Base-by-base conservation (phyloP, 2,888 invertebrate genomes). In the Ametastegia equiseti region DNA sequence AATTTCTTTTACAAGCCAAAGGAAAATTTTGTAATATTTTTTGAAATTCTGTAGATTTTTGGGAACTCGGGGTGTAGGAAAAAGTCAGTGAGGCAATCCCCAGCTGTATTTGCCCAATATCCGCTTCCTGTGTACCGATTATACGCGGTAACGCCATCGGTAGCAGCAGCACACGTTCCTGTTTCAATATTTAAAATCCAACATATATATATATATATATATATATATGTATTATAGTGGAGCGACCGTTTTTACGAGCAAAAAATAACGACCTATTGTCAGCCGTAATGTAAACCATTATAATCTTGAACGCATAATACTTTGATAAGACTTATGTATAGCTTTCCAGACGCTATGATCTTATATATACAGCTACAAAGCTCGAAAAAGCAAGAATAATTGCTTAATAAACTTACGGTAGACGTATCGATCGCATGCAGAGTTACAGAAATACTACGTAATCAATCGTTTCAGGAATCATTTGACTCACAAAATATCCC, bases 51-150 rank as follows among this genome's bases (percentile, higher is more conserved):
- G n/a, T n/a, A n/a, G n/a, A n/a, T n/a, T 36, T 23, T 19, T 2
- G 3, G 42, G 11, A 1, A 11, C 23, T 19, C 30, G 47, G 9
- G 15, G 42, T n/a, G 36, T 39, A 27, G 23, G 23, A 27, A 23
- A 33, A 19, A 5, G 54, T 50, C 60, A 42, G 77, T 27, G 13
- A 36, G 42, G 19, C 23, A 33, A 54, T 54, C 54, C 42, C 75
- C 80, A 81, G 81, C 81, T 81, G 81, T 81, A 81, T 81, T 81
- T 81, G 75, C 27, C 39, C 63, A 47, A 81, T 89, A 90, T 89
- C 89, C 84, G 83, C 86, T 91, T 87, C 88, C 88, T 83, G 86
- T 85, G 86, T 87, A 85, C 78, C 86, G 87, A 90, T 90, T 88
- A 90, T 86, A 89, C 85, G 91, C 84, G 87, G 85, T 84, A 85